Percentiles rank a stretch among this genome's conserved stretches.
Evolutionary conservation across 2,888 invertebrate species (phyloP).

Genomic region (Mimachlamys varia): DNA sequence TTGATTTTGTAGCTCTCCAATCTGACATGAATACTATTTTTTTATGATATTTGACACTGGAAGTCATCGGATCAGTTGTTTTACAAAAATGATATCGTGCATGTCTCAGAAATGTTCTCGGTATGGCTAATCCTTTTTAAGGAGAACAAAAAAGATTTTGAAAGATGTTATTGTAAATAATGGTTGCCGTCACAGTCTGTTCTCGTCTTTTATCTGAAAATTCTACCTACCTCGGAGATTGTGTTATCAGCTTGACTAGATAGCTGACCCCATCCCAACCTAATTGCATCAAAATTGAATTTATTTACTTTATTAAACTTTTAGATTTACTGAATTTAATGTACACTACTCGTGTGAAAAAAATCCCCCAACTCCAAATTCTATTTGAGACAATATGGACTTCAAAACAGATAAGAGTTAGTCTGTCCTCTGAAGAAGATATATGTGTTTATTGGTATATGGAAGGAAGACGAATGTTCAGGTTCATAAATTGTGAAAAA

Average conservation of each 20-base stretch:
- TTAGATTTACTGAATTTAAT: neutral
- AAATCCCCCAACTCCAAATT: neutral
- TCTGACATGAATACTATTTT: slow-evolving; percentile 26
- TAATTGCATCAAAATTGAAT: slow-evolving; percentile 21
- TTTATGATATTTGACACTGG: slow-evolving; percentile 23
- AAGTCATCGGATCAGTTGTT: slow-evolving; percentile 24
- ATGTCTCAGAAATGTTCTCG: slow-evolving; percentile 15
- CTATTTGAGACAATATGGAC: neutral
- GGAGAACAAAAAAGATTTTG: slow-evolving; percentile 31
- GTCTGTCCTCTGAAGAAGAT: neutral
- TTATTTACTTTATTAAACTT: slow-evolving; percentile 1
- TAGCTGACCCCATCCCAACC: neutral
- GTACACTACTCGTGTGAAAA: slow-evolving; percentile 14
- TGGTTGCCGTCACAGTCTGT: neutral
- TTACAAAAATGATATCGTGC: slow-evolving; percentile 26
- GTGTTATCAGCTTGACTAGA: neutral
- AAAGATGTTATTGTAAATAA: slow-evolving; percentile 36
- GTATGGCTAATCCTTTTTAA: slow-evolving; percentile 19
- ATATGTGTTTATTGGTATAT: slow-evolving; percentile 11
- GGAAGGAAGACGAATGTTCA: neutral
- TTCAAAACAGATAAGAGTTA: neutral
- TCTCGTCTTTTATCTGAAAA: neutral
- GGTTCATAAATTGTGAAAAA: slow-evolving; percentile 36
- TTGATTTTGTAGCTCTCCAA: neutral
- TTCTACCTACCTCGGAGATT: slow-evolving; percentile 10